phyloP scores from a whole-genome alignment of 2,797 vertebrate species.

The Esox masquinongy region DNA sequence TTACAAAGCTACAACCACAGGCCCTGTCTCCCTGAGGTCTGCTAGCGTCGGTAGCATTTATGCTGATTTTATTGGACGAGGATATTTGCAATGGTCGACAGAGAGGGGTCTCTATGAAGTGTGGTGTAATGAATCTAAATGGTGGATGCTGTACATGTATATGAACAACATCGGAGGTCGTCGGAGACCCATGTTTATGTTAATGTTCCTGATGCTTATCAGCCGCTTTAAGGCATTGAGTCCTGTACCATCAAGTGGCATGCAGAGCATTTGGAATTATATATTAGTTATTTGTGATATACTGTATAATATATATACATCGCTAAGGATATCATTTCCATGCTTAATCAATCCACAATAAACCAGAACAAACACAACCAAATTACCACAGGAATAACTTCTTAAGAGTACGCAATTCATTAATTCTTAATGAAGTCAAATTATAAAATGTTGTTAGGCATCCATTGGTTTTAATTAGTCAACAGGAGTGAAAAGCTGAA shows the following conservation, averaged over 20 bases:
- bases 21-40: conserved; percentile 74
- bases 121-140: background rate
- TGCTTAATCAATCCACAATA: conserved; percentile 49
- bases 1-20: conserved; percentile 75
- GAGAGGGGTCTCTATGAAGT: background rate
- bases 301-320: no score
- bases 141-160: conserved; percentile 61
- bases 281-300: background rate
- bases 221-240: conserved; percentile 66
- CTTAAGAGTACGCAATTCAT: conserved; percentile 74
- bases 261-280: background rate
- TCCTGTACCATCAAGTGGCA: conserved; percentile 40
- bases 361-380: conserved; percentile 61
- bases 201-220: conserved; percentile 71
- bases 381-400: conserved; percentile 69
- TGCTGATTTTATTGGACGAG: conserved; percentile 77
- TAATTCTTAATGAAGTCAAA: conserved; percentile 77
- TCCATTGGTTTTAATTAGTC: conserved; percentile 80
- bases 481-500: conserved; percentile 74
- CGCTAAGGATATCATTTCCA: background rate
- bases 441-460: conserved; percentile 81
- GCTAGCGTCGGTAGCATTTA: conserved; percentile 73
- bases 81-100: conserved; percentile 22
- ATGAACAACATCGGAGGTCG: conserved; percentile 62
- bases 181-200: conserved; percentile 58